These are phyloP conservation scores for Nothura maculosa DNA, from an alignment of 2,797 vertebrate species.

Conservation along the genomic window DNA sequence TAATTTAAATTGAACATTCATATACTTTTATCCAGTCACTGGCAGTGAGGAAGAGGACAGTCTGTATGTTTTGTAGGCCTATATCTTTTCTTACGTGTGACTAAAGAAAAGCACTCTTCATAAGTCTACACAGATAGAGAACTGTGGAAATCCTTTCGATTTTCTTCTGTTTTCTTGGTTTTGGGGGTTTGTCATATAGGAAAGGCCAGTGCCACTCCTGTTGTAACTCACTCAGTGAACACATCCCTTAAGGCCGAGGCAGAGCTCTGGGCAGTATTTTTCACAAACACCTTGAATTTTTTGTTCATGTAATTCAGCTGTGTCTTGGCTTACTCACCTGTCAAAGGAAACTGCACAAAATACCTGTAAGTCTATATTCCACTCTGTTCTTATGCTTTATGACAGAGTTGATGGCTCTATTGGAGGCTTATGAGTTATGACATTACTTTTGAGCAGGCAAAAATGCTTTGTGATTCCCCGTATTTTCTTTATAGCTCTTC, in stretches of 20 bases:
- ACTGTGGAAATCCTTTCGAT: background rate
- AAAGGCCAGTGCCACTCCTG: conserved; percentile 8
- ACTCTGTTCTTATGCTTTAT: background rate
- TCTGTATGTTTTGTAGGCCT: background rate
- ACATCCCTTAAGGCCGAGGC: background rate
- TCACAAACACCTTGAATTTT: background rate
- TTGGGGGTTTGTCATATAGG: background rate
- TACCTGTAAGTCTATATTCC: background rate
- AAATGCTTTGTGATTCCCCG: background rate
- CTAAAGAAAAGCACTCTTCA: background rate
- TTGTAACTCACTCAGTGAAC: background rate
- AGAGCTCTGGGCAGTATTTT: background rate
- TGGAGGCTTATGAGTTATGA: background rate
- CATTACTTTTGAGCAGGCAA: background rate
- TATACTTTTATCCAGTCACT: conserved; percentile 9
- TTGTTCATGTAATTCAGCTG: background rate
- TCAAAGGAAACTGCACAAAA: background rate
- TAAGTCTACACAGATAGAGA: background rate
- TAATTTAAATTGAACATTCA: background rate
- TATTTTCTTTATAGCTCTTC: background rate
- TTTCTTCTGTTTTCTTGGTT: background rate
- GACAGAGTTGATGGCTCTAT: background rate
- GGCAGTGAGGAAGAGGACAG: conserved; percentile 1
- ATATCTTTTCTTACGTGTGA: conserved; percentile 31
- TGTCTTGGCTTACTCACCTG: background rate